These are phyloP conservation scores for Drosophila bocki DNA, from an alignment of 1,140 invertebrate species.

Conservation along the genomic window DNA sequence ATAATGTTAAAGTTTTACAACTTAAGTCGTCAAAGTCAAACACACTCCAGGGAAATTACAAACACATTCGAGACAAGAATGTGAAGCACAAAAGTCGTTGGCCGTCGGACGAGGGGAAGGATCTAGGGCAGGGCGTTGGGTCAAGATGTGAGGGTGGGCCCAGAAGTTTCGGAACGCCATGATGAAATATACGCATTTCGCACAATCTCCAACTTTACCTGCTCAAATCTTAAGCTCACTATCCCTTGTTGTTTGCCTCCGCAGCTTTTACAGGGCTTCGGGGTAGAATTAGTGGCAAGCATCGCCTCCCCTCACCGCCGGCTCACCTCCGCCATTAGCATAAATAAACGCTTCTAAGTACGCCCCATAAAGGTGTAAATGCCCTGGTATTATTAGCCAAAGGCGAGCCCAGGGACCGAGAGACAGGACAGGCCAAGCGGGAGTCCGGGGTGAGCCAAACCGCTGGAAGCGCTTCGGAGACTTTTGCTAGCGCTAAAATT, in stretches of 20 bases:
- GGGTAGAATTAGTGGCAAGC: slow-evolving; percentile 80
- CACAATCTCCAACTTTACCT: slow-evolving; percentile 64
- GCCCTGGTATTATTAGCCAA: slow-evolving; percentile 77
- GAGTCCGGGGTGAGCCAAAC: slow-evolving; percentile 62
- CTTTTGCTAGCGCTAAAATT: slow-evolving; percentile 81
- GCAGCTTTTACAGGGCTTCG: slow-evolving; percentile 79
- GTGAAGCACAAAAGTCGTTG: slow-evolving; percentile 47
- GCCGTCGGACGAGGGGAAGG: slow-evolving; percentile 3
- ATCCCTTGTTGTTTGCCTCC: slow-evolving; percentile 50
- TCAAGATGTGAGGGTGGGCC: slow-evolving; percentile 61
- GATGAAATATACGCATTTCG: slow-evolving; percentile 63
- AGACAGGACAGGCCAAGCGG: neutral
- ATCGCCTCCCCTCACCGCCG: slow-evolving; percentile 34
- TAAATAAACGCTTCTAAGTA: slow-evolving; percentile 83
- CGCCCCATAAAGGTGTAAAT: slow-evolving; percentile 82
- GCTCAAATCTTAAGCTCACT: slow-evolving; percentile 72
- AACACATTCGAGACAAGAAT: slow-evolving; percentile 82
- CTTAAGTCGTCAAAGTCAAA: slow-evolving; percentile 85
- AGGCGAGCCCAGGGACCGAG: slow-evolving; percentile 42
- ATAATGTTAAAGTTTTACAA: slow-evolving; percentile 85
- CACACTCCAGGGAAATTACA: slow-evolving; percentile 85
- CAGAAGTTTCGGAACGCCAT: slow-evolving; percentile 45
- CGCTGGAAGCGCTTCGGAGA: slow-evolving; percentile 60
- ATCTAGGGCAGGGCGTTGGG: slow-evolving; percentile 26
- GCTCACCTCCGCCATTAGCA: slow-evolving; percentile 70